A percentile compares a stretch with the other conserved stretches of the same genome.
Evolutionary conservation across 2,113 vertebrate species (phyloP).

Genomic region (Bubo scandiacus): DNA sequence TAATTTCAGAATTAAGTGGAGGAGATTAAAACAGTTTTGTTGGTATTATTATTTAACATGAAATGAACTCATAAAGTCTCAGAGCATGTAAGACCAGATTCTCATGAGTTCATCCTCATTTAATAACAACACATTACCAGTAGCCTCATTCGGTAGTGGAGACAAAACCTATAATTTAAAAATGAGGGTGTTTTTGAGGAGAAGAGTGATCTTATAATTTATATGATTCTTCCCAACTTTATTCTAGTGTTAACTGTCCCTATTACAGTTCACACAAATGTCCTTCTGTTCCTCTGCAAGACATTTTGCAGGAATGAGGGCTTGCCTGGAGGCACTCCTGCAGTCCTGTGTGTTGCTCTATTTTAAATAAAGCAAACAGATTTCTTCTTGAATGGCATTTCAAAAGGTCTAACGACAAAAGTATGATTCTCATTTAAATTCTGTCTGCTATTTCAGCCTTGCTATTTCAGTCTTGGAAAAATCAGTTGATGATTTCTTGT

Average conservation of each 20-base stretch:
- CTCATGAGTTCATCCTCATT: not conserved
- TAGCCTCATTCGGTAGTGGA: not conserved
- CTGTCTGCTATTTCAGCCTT: not conserved
- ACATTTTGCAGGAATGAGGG: not conserved
- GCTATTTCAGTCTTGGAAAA: not conserved
- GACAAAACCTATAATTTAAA: not conserved
- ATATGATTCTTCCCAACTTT: not conserved
- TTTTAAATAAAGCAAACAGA: not conserved
- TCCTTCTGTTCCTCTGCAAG: not conserved
- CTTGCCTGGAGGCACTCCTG: not conserved
- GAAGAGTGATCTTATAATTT: not conserved
- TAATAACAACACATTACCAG: not conserved
- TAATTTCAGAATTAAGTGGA: conserved; percentile 2
- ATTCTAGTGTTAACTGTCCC: not conserved
- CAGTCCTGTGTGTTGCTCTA: not conserved
- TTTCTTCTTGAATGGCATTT: not conserved
- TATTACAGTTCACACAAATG: not conserved
- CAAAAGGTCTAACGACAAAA: not conserved
- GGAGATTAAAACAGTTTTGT: not conserved
- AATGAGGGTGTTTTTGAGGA: not conserved
- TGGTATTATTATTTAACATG: not conserved
- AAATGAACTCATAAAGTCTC: not conserved
- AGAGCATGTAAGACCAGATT: not conserved
- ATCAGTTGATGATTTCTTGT: not conserved
- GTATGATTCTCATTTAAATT: not conserved